Evolutionary conservation across 2,113 vertebrate genomes (phyloP).

Genomic region (Atrichornis clamosus): DNA sequence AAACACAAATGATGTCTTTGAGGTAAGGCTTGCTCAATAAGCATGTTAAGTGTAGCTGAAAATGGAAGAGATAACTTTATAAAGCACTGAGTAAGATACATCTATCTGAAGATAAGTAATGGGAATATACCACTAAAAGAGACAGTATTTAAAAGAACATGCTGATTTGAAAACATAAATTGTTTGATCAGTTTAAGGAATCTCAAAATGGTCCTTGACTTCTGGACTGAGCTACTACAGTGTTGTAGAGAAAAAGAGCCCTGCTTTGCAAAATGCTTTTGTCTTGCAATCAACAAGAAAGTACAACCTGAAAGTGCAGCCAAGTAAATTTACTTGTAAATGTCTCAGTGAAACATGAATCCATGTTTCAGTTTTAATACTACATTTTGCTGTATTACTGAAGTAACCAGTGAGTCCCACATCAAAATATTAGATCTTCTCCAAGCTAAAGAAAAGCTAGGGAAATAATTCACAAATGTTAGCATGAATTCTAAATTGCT

Average conservation of each 20-base stretch:
- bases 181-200: not conserved
- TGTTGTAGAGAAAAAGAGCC: too few species aligned
- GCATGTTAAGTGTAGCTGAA: not conserved
- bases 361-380: not conserved
- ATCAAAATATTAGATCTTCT: not conserved
- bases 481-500: constrained; percentile 50
- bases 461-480: constrained; percentile 47
- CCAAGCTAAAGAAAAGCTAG: not conserved
- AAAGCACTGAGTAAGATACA: not conserved
- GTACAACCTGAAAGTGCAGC: not conserved
- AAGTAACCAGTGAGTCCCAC: not conserved
- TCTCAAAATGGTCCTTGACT: not conserved
- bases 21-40: not conserved
- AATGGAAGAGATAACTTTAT: not conserved
- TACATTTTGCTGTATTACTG: not conserved
- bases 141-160: not conserved
- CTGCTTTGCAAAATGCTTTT: not conserved
- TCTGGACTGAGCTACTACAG: not conserved
- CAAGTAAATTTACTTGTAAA: not conserved
- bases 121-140: not conserved
- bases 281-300: not conserved
- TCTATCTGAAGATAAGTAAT: not conserved
- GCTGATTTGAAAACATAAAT: not conserved
- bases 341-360: not conserved
- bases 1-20: not conserved